Evolutionary conservation across 2,797 vertebrate species (phyloP).

Genomic region (Mycteria americana): DNA sequence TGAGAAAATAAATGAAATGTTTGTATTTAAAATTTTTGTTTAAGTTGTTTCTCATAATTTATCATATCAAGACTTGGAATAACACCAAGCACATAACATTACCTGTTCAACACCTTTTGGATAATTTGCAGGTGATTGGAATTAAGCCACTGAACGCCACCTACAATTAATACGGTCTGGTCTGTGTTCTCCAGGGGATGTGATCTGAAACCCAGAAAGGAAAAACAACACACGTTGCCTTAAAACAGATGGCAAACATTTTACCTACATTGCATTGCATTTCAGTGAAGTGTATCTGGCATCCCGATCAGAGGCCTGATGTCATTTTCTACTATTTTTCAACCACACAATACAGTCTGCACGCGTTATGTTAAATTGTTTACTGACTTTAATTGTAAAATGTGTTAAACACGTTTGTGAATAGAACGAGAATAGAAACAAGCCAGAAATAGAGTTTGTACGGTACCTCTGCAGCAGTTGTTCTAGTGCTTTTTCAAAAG

Average conservation of each 20-base stretch:
- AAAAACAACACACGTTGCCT: constrained; percentile 59
- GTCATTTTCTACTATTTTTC: constrained; percentile 58
- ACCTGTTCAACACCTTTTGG: constrained; percentile 86
- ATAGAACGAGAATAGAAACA: not conserved
- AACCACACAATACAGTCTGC: not conserved
- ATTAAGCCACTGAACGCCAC: constrained; percentile 96
- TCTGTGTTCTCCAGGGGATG: constrained; percentile 85
- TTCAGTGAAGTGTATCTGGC: constrained; percentile 63
- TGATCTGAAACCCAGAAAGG: constrained; percentile 82
- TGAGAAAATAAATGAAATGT: not conserved
- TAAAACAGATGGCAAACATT: constrained; percentile 72
- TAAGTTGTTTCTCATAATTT: not conserved
- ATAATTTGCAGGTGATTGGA: constrained; percentile 87
- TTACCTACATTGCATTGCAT: constrained; percentile 51
- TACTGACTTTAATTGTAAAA: constrained; percentile 34
- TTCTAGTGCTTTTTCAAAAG: constrained; percentile 87
- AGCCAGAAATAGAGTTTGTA: not conserved
- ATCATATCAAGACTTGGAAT: not conserved
- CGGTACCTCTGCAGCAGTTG: constrained; percentile 87
- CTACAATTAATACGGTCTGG: constrained; percentile 89
- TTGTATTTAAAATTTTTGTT: not conserved
- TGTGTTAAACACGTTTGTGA: constrained; percentile 41
- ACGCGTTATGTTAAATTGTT: not conserved
- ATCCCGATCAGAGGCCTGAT: constrained; percentile 50
- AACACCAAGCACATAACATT: not conserved